Base-by-base conservation (phyloP, 1,140 invertebrate species). In the Frieseomelitta varia region DNA sequence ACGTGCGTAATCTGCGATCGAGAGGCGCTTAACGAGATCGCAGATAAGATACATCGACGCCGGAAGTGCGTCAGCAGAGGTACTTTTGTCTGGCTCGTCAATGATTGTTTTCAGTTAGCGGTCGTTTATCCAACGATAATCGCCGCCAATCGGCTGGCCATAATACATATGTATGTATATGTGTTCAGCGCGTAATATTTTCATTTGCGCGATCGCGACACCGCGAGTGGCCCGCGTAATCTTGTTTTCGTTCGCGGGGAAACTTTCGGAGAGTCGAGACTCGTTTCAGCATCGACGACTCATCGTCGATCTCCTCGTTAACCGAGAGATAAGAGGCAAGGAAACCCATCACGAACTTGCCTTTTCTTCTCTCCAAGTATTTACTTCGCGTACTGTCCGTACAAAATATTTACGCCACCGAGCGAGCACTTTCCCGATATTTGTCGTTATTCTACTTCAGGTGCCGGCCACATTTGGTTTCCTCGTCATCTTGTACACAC, bases 371-470 rank as follows among this genome's bases (percentile, higher is more conserved):
- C 68, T 17, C 56, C 15, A 55, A 19, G 47, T 75, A 79, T 63
- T 86, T 67, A 24, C 75, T 30, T 10, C 8, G 61, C 80, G 11
- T n/a, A n/a, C n/a, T n/a, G 19, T 30, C 56, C 58, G 39, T 61
- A 14, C 19, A 63, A 81, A 81, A 81, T 83, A 79, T 83, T 86
- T 76, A 39, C 69, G 61, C 51, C 47, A 27, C 19, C 73, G 53
- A 30, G 30, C 55, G 61, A 74, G 0, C 58, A 68, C 30, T 79
- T 56, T 74, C 19, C 27, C 51, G 69, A 83, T 79, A 75, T 78
- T 86, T 82, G 61, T 75, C n/a, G 14, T n/a, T n/a, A n/a, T n/a
- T n/a, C 77, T 81, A 30, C 19, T 68, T 85, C 71, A 51, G 30
- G 27, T 53, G 81, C 55, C 76, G 55, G 24, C 47, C 34, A 51